Evolutionary conservation across 2,113 vertebrate genomes (phyloP), one percentile per base, ranked within the genome.

Genomic region (Nesogale talazaci): DNA sequence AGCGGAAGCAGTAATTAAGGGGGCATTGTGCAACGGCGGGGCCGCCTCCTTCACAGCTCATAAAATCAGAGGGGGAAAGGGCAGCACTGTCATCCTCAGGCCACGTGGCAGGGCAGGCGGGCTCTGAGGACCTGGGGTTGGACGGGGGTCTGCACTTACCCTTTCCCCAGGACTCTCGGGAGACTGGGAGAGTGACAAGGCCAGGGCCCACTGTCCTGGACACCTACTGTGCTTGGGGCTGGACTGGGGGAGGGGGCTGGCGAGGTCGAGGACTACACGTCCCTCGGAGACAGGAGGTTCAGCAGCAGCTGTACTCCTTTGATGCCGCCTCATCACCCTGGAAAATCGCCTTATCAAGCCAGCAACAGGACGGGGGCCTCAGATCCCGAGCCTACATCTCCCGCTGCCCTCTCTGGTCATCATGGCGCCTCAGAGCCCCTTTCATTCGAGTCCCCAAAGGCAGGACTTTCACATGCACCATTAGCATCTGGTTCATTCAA

Each of bases 1-100:
- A 87, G 94, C 92, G 96, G 94, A 96, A 97, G 78, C 6, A 69
- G 95, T 94, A 95, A 86, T 94, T 95, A 96, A 95, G 97, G 92
- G 83, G 89, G 84, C 12, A n/a, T 96, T 81, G 77, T 95, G 81
- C 89, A 94, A 83, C 16, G 88, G 77, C 36, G 46, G 91, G 93
- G 90, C 95, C 88, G 96, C 90, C 75, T 88, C 89, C 96, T 97
- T 97, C 95, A 36, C 96, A 96, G 96, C 95, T 97, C 96, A 95
- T 97, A 97, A 97, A 97, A 90, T 94, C 93, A 89, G 88, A 74
- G 94, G 63, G 84, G 94, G 96, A 93, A 96, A 96, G 94, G 94
- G 90, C 57, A n/a, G 92, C 0, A 1, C 86, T 78, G 90, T 56
- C 77, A 34, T 61, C 25, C 86, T 6, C 1, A 83, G 95, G 83